Conservation (phyloP, 2,113 vertebrate species). For the Malurus alboscapulatus region DNA sequence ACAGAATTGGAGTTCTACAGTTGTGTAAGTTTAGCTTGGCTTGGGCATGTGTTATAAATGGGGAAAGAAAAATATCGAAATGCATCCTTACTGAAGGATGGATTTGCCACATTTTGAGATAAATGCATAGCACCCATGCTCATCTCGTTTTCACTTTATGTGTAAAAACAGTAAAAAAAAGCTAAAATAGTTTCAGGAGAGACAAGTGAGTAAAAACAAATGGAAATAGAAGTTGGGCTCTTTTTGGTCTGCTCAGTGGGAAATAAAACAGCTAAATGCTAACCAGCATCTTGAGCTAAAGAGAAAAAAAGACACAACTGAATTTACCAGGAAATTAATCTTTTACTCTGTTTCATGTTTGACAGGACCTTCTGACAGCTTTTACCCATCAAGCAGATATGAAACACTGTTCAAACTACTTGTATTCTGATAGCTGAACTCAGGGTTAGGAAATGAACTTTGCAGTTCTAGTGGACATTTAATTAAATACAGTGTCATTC, state of each 20-base stretch:
- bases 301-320: neutral
- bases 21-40: neutral
- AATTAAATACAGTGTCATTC: neutral
- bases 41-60: neutral
- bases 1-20: neutral
- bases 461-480: neutral
- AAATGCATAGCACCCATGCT: rapidly evolving
- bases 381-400: slow-evolving; percentile 16
- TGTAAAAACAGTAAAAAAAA: neutral
- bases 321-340: slow-evolving; percentile 40
- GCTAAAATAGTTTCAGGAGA: neutral
- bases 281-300: neutral
- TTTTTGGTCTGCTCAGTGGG: neutral
- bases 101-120: neutral
- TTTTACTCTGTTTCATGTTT: slow-evolving; percentile 13
- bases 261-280: neutral
- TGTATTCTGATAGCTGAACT: slow-evolving; percentile 15
- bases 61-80: neutral
- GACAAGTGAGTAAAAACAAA: neutral
- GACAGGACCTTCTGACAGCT: slow-evolving; percentile 38
- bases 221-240: neutral
- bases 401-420: slow-evolving; percentile 22
- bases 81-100: neutral
- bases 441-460: slow-evolving; percentile 2
- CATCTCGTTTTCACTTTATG: neutral